Evolutionary conservation across 2,888 invertebrate genomes (phyloP).

Genomic region (Trissoscelio sp.): DNA sequence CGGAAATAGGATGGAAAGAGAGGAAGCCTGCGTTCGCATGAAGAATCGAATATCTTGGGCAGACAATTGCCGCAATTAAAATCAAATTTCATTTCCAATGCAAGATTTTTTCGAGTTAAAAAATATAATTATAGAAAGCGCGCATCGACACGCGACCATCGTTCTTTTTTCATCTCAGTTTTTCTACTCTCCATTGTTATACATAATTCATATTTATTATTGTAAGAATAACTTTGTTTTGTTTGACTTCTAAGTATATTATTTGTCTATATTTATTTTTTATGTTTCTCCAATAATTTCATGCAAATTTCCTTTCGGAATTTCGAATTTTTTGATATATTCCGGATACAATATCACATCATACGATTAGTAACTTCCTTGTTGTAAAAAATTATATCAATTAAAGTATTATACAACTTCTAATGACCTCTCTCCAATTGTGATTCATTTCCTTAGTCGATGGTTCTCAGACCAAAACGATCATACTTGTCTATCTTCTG

Average conservation of each 20-base stretch:
- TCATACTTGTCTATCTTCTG: neutral
- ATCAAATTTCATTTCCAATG: slow-evolving; percentile 1
- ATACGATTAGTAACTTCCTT: too few relatives aligned
- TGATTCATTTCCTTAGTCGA: slow-evolving; percentile 1
- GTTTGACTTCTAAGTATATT: too few relatives aligned
- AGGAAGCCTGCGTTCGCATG: slow-evolving; percentile 37
- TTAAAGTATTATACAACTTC: neutral
- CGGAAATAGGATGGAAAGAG: slow-evolving; percentile 55
- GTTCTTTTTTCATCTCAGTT: slow-evolving; percentile 1
- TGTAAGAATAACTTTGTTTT: too few relatives aligned
- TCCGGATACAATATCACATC: too few relatives aligned
- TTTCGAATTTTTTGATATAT: too few relatives aligned
- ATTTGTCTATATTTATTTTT: too few relatives aligned
- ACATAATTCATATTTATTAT: slow-evolving; percentile 2
- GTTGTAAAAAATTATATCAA: neutral
- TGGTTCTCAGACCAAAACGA: neutral
- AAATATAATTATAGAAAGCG: slow-evolving; percentile 42
- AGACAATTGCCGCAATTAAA: slow-evolving; percentile 21
- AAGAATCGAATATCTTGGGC: slow-evolving; percentile 38
- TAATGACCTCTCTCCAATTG: neutral
- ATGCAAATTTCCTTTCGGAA: too few relatives aligned
- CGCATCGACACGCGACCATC: slow-evolving; percentile 19
- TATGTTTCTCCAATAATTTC: too few relatives aligned
- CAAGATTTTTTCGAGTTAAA: slow-evolving; percentile 19
- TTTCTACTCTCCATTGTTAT: neutral